Evolutionary conservation across 2,113 vertebrate genomes (phyloP), one percentile per base, ranked within the genome.

Genomic region (Bujurquina vittata): DNA sequence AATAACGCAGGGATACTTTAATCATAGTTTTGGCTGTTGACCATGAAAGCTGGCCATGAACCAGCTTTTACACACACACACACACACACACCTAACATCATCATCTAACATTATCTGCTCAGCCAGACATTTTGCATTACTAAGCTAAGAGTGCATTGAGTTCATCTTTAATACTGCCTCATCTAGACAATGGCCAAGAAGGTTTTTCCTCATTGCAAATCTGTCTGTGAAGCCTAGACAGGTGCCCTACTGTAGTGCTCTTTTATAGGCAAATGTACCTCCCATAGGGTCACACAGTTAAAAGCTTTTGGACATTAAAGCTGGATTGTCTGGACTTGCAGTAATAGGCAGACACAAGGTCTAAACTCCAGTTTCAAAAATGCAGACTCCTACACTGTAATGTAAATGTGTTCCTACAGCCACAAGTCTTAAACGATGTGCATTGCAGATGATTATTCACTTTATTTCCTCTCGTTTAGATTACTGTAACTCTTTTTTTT

Each of bases 291-390:
- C 83, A 77, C 59, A 23, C 74, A 40, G 81, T 83, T 90, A 91
- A 88, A 91, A 91, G 88, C 86, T 90, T 92, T 90, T 61, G 75
- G 75, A 84, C 88, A 87, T 90, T 90, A 91, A 37, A 65, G 72
- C 11, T 76, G 84, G 84, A 86, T 18, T 73, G 29, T 72, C 72
- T 73, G 10, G 14, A 40, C 52, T 23, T 60, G n/a, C 58, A 59
- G 49, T 20, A 26, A 29, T 75, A 77, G 81, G 11, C n/a, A 37
- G 46, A 54, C 20, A 23, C 1, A 26, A 77, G 58, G 72, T 77
- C 59, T 57, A 62, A 80, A 35, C 35, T 58, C 6, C 75, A 23
- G 58, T 22, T 76, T 67, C 57, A 73, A 72, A 72, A 72, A 4
- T 31, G 26, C 17, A n/a, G 29, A 52, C 7, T 69, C 43, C 23